These are phyloP conservation scores for Poeciliopsis infans DNA, from an alignment of 2,797 vertebrate genomes.

Conservation along the genomic window DNA sequence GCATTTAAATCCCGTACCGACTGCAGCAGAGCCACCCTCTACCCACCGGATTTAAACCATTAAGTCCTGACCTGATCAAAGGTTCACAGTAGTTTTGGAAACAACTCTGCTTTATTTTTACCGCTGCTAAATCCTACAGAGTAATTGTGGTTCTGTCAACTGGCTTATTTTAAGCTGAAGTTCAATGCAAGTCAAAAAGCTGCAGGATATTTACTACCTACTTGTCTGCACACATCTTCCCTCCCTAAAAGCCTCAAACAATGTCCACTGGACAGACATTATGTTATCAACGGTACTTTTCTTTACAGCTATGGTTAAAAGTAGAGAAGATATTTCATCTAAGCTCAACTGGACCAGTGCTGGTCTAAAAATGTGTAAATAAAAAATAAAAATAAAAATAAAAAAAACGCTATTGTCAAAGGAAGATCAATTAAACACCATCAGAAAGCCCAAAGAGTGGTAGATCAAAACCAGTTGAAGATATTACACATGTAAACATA, in stretches of 20 bases:
- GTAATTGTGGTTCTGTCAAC: slow-evolving; percentile 12
- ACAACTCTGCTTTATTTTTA: slow-evolving; percentile 16
- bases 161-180: slow-evolving; percentile 15
- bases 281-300: background rate
- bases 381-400: background rate
- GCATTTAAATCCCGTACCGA: slow-evolving; percentile 5
- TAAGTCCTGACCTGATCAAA: slow-evolving; percentile 5
- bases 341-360: background rate
- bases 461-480: background rate
- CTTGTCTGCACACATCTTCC: background rate
- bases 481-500: background rate
- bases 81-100: slow-evolving; percentile 11
- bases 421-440: background rate
- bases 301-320: background rate
- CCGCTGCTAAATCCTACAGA: slow-evolving; percentile 2
- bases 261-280: background rate
- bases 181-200: background rate
- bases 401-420: background rate
- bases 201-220: background rate
- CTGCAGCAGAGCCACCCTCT: slow-evolving; percentile 4
- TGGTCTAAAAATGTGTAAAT: background rate
- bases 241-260: background rate
- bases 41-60: slow-evolving; percentile 16
- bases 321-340: background rate
- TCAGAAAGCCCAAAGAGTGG: background rate